Percentiles rank a stretch among this genome's conserved stretches.
These are phyloP conservation scores for Microctenopoma steveboyesi DNA, from an alignment of 2,797 vertebrate species.

Conservation along the genomic window DNA sequence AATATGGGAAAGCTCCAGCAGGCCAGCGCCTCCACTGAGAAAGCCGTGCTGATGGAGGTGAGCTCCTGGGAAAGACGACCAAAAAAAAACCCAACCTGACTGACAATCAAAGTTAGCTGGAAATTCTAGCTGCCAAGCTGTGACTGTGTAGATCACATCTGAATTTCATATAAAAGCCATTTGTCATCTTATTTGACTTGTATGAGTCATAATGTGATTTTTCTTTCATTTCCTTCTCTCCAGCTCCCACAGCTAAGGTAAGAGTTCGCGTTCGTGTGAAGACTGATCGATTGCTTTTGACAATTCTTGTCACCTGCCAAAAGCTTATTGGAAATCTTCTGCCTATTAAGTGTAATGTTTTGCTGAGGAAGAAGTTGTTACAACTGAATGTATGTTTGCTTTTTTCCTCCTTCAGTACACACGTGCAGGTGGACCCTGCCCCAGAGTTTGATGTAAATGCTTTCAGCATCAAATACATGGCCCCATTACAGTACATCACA, in stretches of 20 bases:
- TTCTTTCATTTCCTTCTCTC: conserved; percentile 50
- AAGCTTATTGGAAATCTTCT: conserved; percentile 28
- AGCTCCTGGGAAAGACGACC: not conserved
- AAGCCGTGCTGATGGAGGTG: conserved; percentile 69
- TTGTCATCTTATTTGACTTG: conserved; percentile 3
- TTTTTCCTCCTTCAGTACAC: conserved; percentile 51
- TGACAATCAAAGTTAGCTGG: not conserved
- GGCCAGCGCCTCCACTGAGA: conserved; percentile 56
- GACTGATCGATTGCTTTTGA: conserved; percentile 24
- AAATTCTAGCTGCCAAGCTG: not conserved
- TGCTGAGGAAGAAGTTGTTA: conserved; percentile 10
- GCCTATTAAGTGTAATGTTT: conserved; percentile 21
- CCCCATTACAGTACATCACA: conserved; percentile 87
- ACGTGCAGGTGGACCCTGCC: conserved; percentile 51
- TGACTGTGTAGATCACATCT: not conserved
- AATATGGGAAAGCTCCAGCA: conserved; percentile 71
- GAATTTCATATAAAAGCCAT: not conserved
- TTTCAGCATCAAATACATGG: conserved; percentile 79
- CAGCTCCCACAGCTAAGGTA: conserved; percentile 87
- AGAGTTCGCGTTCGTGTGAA: conserved; percentile 33
- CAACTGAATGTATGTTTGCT: conserved; percentile 18
- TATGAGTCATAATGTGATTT: conserved; percentile 15
- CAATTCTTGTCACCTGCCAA: conserved; percentile 11
- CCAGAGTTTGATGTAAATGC: conserved; percentile 71
- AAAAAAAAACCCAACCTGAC: not conserved